phyloP scores from a whole-genome alignment of 2,888 invertebrate species.

The Tubulanus polymorphus region DNA sequence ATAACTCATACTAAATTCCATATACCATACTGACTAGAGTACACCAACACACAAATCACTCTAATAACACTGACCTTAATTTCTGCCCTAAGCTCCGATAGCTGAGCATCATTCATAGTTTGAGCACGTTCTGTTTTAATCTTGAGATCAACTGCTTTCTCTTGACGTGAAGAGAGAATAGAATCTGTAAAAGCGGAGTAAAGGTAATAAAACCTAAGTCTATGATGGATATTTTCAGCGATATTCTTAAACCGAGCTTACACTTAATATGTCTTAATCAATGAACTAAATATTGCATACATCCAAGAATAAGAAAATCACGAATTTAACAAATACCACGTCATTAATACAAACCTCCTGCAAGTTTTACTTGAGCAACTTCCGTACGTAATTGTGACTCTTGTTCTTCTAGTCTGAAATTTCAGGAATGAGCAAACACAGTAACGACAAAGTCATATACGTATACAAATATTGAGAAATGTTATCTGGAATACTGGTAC shows the following conservation, averaged over 20 bases:
- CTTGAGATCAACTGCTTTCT: conserved; percentile 38
- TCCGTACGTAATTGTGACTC: too few relatives aligned
- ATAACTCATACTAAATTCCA: too few relatives aligned
- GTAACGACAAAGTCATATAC: too few relatives aligned
- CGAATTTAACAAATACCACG: background rate
- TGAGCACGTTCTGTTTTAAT: conserved; percentile 37
- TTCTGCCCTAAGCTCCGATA: conserved; percentile 43
- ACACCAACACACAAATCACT: too few relatives aligned
- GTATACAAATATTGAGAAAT: background rate
- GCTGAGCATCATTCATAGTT: conserved; percentile 35
- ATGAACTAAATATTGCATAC: background rate
- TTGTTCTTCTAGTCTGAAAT: too few relatives aligned
- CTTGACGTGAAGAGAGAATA: conserved; percentile 38
- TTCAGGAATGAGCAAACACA: too few relatives aligned
- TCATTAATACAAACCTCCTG: background rate
- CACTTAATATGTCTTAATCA: background rate
- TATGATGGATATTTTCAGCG: too few relatives aligned
- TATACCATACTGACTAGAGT: too few relatives aligned
- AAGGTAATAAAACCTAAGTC: too few relatives aligned
- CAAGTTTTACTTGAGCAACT: too few relatives aligned
- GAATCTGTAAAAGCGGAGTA: conserved; percentile 37
- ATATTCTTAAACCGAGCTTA: background rate
- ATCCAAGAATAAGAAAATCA: background rate
- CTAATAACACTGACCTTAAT: too few relatives aligned
- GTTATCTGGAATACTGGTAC: background rate